These are phyloP conservation scores for Diarsia rubi DNA, from an alignment of 2,888 invertebrate species.

Conservation along the genomic window DNA sequence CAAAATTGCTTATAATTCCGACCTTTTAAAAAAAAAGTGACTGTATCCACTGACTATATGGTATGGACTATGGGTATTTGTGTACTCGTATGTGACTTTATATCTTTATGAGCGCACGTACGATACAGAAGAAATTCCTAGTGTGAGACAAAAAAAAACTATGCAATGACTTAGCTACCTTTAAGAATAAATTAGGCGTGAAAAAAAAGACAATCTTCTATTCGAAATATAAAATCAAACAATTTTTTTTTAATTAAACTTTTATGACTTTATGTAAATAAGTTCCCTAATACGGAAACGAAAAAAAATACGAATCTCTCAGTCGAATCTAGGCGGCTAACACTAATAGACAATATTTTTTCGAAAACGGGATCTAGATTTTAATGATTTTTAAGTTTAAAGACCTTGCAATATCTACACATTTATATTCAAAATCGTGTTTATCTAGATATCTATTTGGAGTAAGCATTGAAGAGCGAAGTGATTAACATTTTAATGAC, in stretches of 20 bases:
- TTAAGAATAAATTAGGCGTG: not conserved
- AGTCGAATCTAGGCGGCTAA: not conserved
- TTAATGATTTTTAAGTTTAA: not conserved
- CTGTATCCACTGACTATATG: not conserved
- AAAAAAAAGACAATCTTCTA: not conserved
- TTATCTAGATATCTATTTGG: not conserved
- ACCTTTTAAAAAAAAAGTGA: not conserved
- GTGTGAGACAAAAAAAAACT: too few relatives aligned
- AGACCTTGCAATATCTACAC: not conserved
- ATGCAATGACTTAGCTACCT: not conserved
- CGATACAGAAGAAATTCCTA: too few relatives aligned
- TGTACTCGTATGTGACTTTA: too few relatives aligned
- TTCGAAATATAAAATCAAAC: constrained; percentile 12
- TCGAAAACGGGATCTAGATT: not conserved
- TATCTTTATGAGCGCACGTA: too few relatives aligned
- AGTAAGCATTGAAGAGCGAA: not conserved
- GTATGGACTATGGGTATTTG: too few relatives aligned
- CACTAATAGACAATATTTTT: constrained; percentile 10
- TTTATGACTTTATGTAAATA: constrained; percentile 21
- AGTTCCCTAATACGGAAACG: constrained; percentile 7
- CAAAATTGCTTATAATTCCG: not conserved
- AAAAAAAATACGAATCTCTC: not conserved
- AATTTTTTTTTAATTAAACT: constrained; percentile 8
- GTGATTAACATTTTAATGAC: constrained; percentile 15
- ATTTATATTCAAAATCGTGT: constrained; percentile 8